Evolutionary conservation across 2,888 invertebrate genomes (phyloP).

Genomic region (Agonopterix heracliana): DNA sequence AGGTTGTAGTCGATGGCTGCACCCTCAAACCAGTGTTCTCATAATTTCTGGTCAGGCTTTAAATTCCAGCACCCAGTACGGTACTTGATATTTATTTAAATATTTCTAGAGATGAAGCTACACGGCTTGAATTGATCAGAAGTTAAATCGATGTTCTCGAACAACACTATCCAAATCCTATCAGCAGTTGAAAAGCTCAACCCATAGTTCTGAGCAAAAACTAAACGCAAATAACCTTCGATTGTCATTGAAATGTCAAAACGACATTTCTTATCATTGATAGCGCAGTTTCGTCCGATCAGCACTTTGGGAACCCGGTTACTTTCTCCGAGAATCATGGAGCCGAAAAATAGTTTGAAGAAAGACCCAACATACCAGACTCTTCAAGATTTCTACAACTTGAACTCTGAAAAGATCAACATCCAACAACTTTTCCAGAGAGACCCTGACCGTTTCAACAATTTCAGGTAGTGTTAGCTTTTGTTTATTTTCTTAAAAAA

Average conservation of each 20-base stretch:
- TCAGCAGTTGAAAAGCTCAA: background rate
- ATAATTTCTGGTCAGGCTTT: no score
- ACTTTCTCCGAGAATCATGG: slow-evolving; percentile 50
- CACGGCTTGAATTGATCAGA: no score
- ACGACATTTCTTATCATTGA: slow-evolving; percentile 58
- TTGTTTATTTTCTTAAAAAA: slow-evolving; percentile 12
- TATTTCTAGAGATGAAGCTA: no score
- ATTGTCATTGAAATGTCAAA: slow-evolving; percentile 69
- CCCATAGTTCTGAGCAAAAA: slow-evolving; percentile 1
- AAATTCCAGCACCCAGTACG: no score
- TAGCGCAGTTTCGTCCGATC: slow-evolving; percentile 32
- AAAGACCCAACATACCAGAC: slow-evolving; percentile 84
- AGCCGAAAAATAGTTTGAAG: slow-evolving; percentile 57
- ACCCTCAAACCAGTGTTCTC: no score
- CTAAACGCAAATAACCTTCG: slow-evolving; percentile 54
- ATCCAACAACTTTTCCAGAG: slow-evolving; percentile 88
- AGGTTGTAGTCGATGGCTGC: no score
- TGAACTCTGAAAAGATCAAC: slow-evolving; percentile 83
- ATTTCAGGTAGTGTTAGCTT: slow-evolving; percentile 83
- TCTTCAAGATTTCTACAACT: slow-evolving; percentile 83
- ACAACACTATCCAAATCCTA: background rate
- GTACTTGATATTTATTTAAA: no score
- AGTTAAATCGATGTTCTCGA: background rate
- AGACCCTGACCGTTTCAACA: slow-evolving; percentile 89
- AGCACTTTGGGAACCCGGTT: slow-evolving; percentile 27